Conservation (phyloP, 2,113 vertebrate genomes). For the Formicarius rufipectus region DNA sequence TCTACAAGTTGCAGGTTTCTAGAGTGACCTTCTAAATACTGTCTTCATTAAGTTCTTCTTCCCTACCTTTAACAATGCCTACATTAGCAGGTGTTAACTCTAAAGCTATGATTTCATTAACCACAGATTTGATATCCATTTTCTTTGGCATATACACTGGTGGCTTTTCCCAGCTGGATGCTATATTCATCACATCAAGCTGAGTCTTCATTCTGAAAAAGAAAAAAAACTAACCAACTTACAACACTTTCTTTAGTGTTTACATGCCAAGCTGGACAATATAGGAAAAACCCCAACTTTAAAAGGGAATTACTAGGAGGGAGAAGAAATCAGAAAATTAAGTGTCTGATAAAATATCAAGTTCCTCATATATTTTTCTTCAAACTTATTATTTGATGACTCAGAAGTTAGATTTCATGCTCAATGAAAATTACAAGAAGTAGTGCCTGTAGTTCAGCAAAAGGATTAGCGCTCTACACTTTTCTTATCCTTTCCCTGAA, state of each 20-base stretch:
- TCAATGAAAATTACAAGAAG: neutral
- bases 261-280: neutral
- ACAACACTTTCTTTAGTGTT: neutral
- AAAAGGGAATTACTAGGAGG: neutral
- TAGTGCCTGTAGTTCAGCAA: neutral
- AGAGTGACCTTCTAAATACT: neutral
- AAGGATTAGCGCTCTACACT: neutral
- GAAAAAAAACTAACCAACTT: neutral
- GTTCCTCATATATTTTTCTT: neutral
- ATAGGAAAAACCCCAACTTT: neutral
- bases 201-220: conserved; percentile 71
- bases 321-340: neutral
- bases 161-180: conserved; percentile 43
- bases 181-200: conserved; percentile 68
- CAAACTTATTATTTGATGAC: neutral
- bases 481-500: neutral
- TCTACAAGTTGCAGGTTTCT: neutral
- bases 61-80: conserved; percentile 24
- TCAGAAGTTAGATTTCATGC: neutral
- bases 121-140: conserved; percentile 52
- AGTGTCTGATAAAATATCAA: neutral
- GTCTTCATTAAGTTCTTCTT: neutral
- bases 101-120: conserved; percentile 67
- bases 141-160: conserved; percentile 20
- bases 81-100: conserved; percentile 12